Percentiles rank a stretch among this genome's conserved stretches.
These are phyloP conservation scores for Galleria mellonella DNA, from an alignment of 1,140 invertebrate species.

Conservation along the genomic window DNA sequence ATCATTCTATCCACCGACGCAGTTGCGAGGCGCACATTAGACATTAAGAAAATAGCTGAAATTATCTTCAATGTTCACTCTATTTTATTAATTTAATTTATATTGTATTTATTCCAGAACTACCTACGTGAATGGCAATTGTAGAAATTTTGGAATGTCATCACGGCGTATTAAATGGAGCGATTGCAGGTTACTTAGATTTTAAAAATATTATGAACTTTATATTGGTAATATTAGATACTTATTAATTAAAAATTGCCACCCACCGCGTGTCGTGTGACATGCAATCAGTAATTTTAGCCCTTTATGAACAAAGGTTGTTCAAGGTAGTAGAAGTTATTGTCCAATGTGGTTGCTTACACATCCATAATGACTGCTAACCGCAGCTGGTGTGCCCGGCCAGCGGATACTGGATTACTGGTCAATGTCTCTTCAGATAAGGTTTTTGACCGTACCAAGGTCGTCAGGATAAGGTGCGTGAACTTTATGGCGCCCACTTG, in stretches of 20 bases:
- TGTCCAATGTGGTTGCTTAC: conserved; percentile 46
- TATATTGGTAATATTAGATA: neutral
- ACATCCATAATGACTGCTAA: conserved; percentile 32
- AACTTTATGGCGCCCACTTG: conserved; percentile 33
- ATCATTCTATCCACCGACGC: conserved; percentile 43
- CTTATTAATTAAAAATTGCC: conserved; percentile 15
- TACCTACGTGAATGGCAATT: too few species aligned
- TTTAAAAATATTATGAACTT: neutral
- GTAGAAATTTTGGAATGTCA: too few species aligned
- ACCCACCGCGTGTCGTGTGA: conserved; percentile 43
- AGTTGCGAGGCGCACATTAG: neutral
- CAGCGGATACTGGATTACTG: conserved; percentile 17
- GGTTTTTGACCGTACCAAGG: conserved; percentile 57
- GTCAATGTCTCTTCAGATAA: conserved; percentile 40
- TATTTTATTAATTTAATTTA: too few species aligned
- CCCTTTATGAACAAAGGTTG: conserved; percentile 53
- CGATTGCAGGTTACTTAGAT: neutral
- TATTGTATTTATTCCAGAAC: too few species aligned
- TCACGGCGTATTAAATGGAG: too few species aligned
- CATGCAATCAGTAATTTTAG: conserved; percentile 41
- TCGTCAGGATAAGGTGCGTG: conserved; percentile 43
- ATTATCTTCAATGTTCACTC: too few species aligned
- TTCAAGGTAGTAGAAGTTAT: conserved; percentile 53
- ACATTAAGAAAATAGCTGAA: too few species aligned
- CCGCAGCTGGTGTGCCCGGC: conserved; percentile 32